Base-by-base conservation (phyloP, 2,888 invertebrate genomes). In the Erannis defoliaria region DNA sequence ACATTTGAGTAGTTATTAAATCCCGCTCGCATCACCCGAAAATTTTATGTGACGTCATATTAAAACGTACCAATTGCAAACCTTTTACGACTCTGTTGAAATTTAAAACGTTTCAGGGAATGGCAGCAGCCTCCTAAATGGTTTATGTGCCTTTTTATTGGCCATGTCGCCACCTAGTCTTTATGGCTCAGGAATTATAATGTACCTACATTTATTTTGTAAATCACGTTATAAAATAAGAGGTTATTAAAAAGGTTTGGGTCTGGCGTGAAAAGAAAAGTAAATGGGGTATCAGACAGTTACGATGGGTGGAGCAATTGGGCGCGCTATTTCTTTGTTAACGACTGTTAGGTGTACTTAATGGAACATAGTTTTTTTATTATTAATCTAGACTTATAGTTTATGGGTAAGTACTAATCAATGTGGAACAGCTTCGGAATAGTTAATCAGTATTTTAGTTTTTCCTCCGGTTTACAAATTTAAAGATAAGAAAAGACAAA, bases 81-180 rank as follows among this genome's bases (percentile, higher is more conserved):
- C 64, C 66, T 80, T 85, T 85, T 83, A 84, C 76, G 84, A 80
- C 70, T 72, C 70, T 73, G 76, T 73, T 74, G 75, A 80, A 84
- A 85, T 81, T 83, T 82, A 77, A 82, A 85, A 80, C 76, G 72
- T 75, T 74, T 78, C 74, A 72, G 68, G 75, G 67, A 68, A 64
- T 72, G 68, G 64, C 67, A 70, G 54, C 46, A 53, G 66, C 72
- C 66, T 74, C 64, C 75, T 79, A 81, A 84, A 81, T 77, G 80
- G 72, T 84, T 84, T 81, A 84, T 76, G 77, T 72, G 71, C 68
- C 70, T 70, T 78, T 84, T 84, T 84, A 82, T 81, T 78, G 62
- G 68, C 66, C 75, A 68, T 80, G 77, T 80, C 80, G 78, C 72
- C 75, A 76, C 73, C 78, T 76, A 74, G 73, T 60, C 68, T 80